A percentile compares a stretch with the other conserved stretches of the same genome.
phyloP scores from a whole-genome alignment of 2,888 invertebrate species.

The Euzetes globulus region DNA sequence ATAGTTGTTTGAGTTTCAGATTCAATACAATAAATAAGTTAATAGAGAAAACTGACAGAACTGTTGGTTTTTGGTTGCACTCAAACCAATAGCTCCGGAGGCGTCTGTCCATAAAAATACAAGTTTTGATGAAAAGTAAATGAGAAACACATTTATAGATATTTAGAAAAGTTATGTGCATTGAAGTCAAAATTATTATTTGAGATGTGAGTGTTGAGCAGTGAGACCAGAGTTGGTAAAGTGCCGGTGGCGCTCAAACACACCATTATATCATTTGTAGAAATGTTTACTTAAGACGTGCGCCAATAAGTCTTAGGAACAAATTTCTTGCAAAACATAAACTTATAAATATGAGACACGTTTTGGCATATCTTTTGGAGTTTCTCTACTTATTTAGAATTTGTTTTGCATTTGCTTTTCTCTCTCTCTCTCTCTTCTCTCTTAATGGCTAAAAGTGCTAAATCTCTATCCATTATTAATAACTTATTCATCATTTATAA shows the following conservation, averaged over 20 bases:
- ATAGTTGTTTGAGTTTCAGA: not conserved
- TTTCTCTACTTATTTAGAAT: not conserved
- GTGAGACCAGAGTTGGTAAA: not conserved
- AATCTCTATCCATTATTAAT: slow-evolving; percentile 5
- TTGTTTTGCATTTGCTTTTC: no score
- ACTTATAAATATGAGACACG: not conserved
- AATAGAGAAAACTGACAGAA: not conserved
- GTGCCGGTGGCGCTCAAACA: not conserved
- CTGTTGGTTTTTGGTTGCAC: not conserved
- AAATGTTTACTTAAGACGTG: slow-evolving; percentile 15
- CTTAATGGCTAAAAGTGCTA: slow-evolving; percentile 1
- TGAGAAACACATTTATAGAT: not conserved
- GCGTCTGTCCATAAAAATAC: not conserved
- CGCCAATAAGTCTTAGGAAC: not conserved
- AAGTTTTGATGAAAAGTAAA: slow-evolving; percentile 12
- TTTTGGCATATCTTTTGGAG: not conserved
- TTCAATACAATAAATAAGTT: not conserved
- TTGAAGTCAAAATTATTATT: not conserved
- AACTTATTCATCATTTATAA: not conserved
- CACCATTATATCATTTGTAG: slow-evolving; percentile 18
- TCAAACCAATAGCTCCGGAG: slow-evolving; percentile 16
- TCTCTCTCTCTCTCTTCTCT: no score
- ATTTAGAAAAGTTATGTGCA: not conserved
- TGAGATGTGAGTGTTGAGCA: not conserved
- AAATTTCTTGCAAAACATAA: not conserved